These are phyloP conservation scores for silkworm (Bombyx mori) DNA, from an alignment of 1,140 invertebrate species.

Conservation along the genomic window ASM3026992v2 NC_085118.1:14168001-14168500, in stretches of 20 bases:
- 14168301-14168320: not conserved
- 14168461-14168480: too few relatives aligned
- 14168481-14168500: too few relatives aligned
- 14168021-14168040: constrained; percentile 40
- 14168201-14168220: constrained; percentile 54
- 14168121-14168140: constrained; percentile 54
- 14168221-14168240: constrained; percentile 48
- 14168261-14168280: constrained; percentile 43
- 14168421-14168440: too few relatives aligned
- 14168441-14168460: too few relatives aligned
- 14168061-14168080: constrained; percentile 22
- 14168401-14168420: too few relatives aligned
- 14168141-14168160: constrained; percentile 39
- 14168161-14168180: constrained; percentile 38
- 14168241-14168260: constrained; percentile 37
- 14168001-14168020: not conserved
- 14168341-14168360: too few relatives aligned
- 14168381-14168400: too few relatives aligned
- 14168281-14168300: constrained; percentile 50
- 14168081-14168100: constrained; percentile 34
- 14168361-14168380: too few relatives aligned
- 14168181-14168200: constrained; percentile 40
- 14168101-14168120: constrained; percentile 35
- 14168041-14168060: constrained; percentile 27
- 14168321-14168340: too few relatives aligned